A percentile compares a stretch with the other conserved stretches of the same genome.
phyloP scores from a whole-genome alignment of 2,888 invertebrate species.

The Leistus spinibarbis region DNA sequence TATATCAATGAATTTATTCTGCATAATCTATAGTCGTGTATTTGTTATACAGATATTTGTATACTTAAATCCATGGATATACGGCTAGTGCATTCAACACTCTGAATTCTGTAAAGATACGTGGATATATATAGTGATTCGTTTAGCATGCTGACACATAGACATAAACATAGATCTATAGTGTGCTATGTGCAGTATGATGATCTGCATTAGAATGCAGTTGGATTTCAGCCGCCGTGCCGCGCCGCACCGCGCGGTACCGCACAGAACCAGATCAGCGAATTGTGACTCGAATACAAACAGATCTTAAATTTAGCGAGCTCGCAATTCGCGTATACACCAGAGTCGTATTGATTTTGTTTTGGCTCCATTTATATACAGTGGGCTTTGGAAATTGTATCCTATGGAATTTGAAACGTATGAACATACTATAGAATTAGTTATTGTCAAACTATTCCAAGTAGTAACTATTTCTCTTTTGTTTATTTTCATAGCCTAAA shows the following conservation, averaged over 20 bases:
- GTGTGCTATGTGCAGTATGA: neutral
- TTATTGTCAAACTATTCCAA: no score
- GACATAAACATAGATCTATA: conserved; percentile 2
- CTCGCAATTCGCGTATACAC: no score
- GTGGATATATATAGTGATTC: neutral
- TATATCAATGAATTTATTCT: no score
- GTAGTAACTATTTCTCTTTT: no score
- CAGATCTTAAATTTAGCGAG: conserved; percentile 21
- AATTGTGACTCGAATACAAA: conserved; percentile 27
- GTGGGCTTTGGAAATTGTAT: no score
- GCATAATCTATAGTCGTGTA: no score
- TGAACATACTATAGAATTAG: no score
- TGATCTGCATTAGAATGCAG: conserved; percentile 25
- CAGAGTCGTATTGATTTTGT: conserved; percentile 26
- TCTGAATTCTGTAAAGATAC: neutral
- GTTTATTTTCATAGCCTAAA: no score
- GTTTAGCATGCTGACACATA: conserved; percentile 17
- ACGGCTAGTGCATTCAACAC: neutral
- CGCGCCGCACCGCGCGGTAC: neutral
- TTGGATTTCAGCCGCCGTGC: conserved; percentile 13
- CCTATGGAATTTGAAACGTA: no score
- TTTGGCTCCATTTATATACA: conserved; percentile 3
- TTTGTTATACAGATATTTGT: neutral
- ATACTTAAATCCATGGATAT: neutral
- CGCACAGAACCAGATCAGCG: conserved; percentile 5